phyloP scores from a whole-genome alignment of 2,113 vertebrate species.

The Okapia johnstoni region DNA sequence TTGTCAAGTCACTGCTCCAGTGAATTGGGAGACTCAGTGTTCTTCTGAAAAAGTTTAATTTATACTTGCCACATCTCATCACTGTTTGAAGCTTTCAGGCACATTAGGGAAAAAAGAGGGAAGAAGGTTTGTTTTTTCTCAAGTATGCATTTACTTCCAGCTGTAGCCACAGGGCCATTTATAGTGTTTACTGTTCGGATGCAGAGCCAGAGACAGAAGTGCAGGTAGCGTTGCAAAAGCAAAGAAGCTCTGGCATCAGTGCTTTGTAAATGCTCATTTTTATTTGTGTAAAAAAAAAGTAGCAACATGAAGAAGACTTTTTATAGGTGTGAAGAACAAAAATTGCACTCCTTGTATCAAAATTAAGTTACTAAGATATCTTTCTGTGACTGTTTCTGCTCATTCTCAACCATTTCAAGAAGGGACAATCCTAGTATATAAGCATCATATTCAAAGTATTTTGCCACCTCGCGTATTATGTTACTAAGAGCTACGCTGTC shows the following conservation, averaged over 20 bases:
- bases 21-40: background rate
- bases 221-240: background rate
- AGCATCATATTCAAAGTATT: background rate
- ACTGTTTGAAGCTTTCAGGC: background rate
- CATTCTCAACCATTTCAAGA: background rate
- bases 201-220: background rate
- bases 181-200: background rate
- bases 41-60: slow-evolving; percentile 27
- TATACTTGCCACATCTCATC: background rate
- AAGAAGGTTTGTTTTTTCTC: background rate
- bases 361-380: background rate
- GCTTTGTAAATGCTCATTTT: background rate
- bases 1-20: background rate
- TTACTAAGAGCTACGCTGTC: background rate
- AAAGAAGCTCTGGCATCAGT: background rate
- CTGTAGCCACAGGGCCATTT: background rate
- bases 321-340: background rate
- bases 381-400: background rate
- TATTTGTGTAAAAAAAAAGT: background rate
- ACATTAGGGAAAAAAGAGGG: background rate
- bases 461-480: background rate
- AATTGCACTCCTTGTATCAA: background rate
- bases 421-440: background rate
- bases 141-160: background rate
- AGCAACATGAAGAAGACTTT: background rate